Percentiles rank a stretch among this genome's conserved stretches.
phyloP scores from a whole-genome alignment of 2,797 vertebrate genomes.

The Pseudochaenichthys georgianus region DNA sequence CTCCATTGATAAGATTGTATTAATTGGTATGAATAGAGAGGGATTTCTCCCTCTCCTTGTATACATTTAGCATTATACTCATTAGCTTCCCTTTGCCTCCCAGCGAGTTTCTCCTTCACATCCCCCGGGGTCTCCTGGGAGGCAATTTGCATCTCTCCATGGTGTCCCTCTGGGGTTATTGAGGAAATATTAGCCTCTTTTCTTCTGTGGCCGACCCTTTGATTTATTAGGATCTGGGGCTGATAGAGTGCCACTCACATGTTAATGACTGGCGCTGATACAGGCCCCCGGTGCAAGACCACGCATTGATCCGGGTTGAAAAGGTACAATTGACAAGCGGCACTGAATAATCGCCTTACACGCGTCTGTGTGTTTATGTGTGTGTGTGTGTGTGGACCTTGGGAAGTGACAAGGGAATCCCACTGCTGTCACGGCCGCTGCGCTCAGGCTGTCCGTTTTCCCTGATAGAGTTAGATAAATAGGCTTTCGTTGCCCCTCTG shows the following conservation, averaged over 20 bases:
- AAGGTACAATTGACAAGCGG: constrained; percentile 84
- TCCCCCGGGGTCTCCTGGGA: constrained; percentile 84
- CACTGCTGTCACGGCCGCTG: constrained; percentile 70
- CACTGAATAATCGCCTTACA: constrained; percentile 79
- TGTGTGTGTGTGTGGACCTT: constrained; percentile 61
- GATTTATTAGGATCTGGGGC: constrained; percentile 80
- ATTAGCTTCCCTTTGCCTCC: constrained; percentile 87
- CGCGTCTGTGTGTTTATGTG: constrained; percentile 35
- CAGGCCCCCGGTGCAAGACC: constrained; percentile 70
- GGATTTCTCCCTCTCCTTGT: constrained; percentile 77
- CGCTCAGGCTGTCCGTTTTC: constrained; percentile 67
- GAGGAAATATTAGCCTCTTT: constrained; percentile 85
- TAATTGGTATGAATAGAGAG: constrained; percentile 86
- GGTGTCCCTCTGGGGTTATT: constrained; percentile 83
- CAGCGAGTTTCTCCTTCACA: constrained; percentile 82
- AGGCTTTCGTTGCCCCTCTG: constrained; percentile 63
- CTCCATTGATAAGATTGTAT: constrained; percentile 85
- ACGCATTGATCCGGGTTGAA: constrained; percentile 83
- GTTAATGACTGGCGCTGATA: constrained; percentile 82
- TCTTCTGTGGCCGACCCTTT: constrained; percentile 82
- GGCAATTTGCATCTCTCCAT: constrained; percentile 87
- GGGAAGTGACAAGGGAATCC: constrained; percentile 76
- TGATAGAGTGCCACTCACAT: constrained; percentile 82
- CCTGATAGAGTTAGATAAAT: constrained; percentile 71
- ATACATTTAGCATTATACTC: constrained; percentile 89